Evolutionary conservation across 2,888 invertebrate species (phyloP), one percentile per base, ranked within the genome.

Genomic region (Allygus modestus): DNA sequence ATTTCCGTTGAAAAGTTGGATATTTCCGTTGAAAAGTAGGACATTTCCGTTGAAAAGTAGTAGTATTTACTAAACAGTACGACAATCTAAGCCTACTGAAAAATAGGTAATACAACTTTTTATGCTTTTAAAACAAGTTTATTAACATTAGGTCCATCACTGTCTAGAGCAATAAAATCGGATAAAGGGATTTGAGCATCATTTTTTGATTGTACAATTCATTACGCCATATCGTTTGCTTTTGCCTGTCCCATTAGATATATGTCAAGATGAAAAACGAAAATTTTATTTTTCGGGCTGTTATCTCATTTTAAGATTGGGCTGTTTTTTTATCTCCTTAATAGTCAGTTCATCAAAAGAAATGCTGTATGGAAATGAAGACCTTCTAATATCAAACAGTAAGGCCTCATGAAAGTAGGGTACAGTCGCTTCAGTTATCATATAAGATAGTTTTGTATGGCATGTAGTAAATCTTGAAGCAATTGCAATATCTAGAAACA

Each of bases 111-210:
- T n/a, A n/a, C n/a, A n/a, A n/a, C n/a, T n/a, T n/a, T n/a, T n/a
- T n/a, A n/a, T n/a, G n/a, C n/a, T 37, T 92, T 89, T 51, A 85
- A 86, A 86, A 87, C 73, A 83, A 86, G 20, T 82, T 61, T 61
- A 15, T 61, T 61, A 1, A 61, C 61, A 17, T 23, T 61, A 12
- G 23, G 61, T n/a, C 61, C 28, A 61, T 61, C 61, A 61, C 61
- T 61, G 28, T 20, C 61, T 23, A 61, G 17, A 61, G 46, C 17
- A 15, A 46, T 46, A 61, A 61, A 61, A 17, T 23, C 61, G 1
- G 61, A 2, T 23, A 61, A 15, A 15, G 61, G 61, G 9, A 61
- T 23, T 15, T 61, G 61, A 61, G 61, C 61, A 61, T 61, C 28
- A 61, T 61, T 61, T 1, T 11, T 61, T 23, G 28, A 61, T 61